Conservation (phyloP, 2,797 vertebrate species). For the Ctenosaura bakeri region DNA sequence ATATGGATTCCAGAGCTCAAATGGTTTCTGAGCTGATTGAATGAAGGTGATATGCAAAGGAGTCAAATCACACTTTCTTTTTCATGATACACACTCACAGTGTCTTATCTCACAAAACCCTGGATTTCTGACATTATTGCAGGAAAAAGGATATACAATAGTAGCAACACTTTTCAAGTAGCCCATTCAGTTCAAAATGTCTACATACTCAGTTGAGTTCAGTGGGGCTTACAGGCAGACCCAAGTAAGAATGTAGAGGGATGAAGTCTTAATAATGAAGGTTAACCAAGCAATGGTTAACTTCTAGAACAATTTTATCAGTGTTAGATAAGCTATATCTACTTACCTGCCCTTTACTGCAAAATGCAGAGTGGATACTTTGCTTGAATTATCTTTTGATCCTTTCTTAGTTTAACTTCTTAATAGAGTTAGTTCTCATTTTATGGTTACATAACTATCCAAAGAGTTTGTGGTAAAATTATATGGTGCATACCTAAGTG, state of each 20-base stretch:
- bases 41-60: not conserved
- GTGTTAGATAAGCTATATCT: not conserved
- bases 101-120: not conserved
- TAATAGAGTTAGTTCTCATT: not conserved
- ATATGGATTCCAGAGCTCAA: not conserved
- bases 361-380: not conserved
- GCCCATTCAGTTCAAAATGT: not conserved
- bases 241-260: not conserved
- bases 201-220: not conserved
- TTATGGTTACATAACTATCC: not conserved
- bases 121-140: not conserved
- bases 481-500: not conserved
- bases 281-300: not conserved
- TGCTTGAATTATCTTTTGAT: constrained; percentile 24
- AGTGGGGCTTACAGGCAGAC: not conserved
- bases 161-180: not conserved
- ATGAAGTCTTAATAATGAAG: not conserved
- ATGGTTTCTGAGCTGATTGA: not conserved
- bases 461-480: not conserved
- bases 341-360: not conserved
- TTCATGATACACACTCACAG: too few species aligned
- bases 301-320: not conserved
- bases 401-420: constrained; percentile 3
- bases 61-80: not conserved
- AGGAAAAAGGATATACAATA: not conserved